These are phyloP conservation scores for Lasioglossum oenotherae DNA, from an alignment of 2,888 invertebrate species.

Conservation along the genomic window DNA sequence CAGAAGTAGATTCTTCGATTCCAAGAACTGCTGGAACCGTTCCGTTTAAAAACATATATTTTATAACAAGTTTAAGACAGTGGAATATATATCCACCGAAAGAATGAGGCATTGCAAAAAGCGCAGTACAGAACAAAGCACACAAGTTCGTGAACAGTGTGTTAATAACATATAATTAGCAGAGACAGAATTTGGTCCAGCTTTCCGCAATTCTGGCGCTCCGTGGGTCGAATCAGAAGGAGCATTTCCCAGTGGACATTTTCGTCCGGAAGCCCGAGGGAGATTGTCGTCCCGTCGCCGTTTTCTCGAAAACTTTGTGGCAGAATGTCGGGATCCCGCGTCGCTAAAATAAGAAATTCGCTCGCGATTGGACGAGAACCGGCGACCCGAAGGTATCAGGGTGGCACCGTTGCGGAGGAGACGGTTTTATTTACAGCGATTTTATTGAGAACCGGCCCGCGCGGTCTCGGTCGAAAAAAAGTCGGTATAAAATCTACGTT, in stretches of 20 bases:
- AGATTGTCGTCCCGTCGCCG: neutral
- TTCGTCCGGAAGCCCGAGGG: neutral
- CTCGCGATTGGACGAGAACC: neutral
- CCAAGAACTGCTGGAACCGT: too few relatives aligned
- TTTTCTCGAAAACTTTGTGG: neutral
- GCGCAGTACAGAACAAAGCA: too few relatives aligned
- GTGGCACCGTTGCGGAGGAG: neutral
- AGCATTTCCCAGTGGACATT: neutral
- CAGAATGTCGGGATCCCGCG: neutral
- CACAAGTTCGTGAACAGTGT: too few relatives aligned
- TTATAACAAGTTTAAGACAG: too few relatives aligned
- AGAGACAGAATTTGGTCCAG: too few relatives aligned
- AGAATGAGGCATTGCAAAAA: too few relatives aligned
- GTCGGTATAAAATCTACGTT: conserved; percentile 52
- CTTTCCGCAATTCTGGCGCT: neutral
- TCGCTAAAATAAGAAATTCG: conserved; percentile 41
- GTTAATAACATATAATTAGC: too few relatives aligned
- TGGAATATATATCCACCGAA: too few relatives aligned
- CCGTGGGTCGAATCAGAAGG: neutral
- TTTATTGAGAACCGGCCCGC: conserved; percentile 45
- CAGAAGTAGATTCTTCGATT: too few relatives aligned
- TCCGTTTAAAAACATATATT: too few relatives aligned
- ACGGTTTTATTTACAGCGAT: conserved; percentile 42
- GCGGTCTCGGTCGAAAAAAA: conserved; percentile 27
- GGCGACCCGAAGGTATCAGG: conserved; percentile 27